Evolutionary conservation across 2,113 vertebrate species (phyloP).

Genomic region (Limnothrissa miodon): DNA sequence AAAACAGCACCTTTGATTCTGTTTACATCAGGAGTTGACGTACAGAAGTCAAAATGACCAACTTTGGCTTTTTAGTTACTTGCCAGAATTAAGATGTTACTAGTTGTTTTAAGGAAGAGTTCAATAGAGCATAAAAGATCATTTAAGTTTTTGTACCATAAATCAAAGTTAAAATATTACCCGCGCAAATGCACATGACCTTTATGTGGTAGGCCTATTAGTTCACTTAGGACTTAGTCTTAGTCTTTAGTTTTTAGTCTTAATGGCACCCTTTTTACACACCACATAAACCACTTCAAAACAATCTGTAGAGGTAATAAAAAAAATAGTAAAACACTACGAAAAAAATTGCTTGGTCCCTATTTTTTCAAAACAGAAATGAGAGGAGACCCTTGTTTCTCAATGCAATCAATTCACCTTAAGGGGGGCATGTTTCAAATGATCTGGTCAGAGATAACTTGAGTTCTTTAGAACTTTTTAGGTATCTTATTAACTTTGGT

Average conservation of each 20-base stretch:
- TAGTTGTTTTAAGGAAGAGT: neutral
- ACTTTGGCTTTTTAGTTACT: neutral
- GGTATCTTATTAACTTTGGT: neutral
- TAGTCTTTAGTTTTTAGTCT: neutral
- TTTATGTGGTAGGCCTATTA: neutral
- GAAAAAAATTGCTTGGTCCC: slow-evolving; percentile 2
- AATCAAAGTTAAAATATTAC: neutral
- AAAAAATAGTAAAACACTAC: neutral
- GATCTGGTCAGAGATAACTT: neutral
- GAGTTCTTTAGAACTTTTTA: neutral
- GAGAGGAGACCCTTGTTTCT: neutral
- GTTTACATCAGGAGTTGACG: neutral
- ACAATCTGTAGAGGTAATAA: slow-evolving; percentile 1
- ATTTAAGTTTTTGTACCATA: slow-evolving; percentile 1
- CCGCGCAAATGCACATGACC: neutral
- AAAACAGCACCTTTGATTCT: neutral
- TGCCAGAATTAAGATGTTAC: neutral
- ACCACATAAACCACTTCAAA: neutral
- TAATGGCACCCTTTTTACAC: neutral
- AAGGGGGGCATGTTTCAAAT: neutral
- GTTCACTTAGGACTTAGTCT: no score
- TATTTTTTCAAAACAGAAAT: slow-evolving; percentile 5
- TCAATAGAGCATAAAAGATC: neutral
- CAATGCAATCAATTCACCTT: slow-evolving; percentile 1
- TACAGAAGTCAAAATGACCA: neutral